Evolutionary conservation across 2,797 vertebrate species (phyloP).

Genomic region (Ctenopoma multispine): DNA sequence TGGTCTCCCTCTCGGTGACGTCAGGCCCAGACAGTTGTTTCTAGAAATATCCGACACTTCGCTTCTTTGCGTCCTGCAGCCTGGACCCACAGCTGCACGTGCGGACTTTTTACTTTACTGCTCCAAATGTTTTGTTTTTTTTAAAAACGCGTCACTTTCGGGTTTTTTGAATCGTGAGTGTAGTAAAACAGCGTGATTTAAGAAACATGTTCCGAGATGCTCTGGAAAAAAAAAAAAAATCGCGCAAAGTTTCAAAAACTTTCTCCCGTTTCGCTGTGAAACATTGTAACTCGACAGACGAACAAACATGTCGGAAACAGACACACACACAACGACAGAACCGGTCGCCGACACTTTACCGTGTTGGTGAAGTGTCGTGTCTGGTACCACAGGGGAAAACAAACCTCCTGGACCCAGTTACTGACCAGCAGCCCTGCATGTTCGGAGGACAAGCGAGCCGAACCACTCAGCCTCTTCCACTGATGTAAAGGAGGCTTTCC

Average conservation of each 20-base stretch:
- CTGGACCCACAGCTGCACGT: accelerated
- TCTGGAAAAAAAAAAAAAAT: constrained; percentile 19
- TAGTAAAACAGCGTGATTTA: not conserved
- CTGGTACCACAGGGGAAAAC: not conserved
- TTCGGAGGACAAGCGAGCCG: constrained; percentile 31
- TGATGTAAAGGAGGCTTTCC: not conserved
- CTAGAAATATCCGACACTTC: constrained; percentile 62
- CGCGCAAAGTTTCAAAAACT: constrained; percentile 61
- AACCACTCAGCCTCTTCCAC: not conserved
- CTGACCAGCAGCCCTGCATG: constrained; percentile 58
- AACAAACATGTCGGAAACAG: constrained; percentile 9
- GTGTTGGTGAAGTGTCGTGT: not conserved
- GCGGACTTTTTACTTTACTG: not conserved
- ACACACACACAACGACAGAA: not conserved
- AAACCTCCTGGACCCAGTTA: constrained; percentile 27
- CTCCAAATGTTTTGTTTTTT: no score
- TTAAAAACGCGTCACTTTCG: accelerated
- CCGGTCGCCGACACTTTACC: accelerated
- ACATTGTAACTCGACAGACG: not conserved
- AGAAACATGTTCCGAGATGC: not conserved
- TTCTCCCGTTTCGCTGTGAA: constrained; percentile 2
- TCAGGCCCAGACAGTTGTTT: constrained; percentile 59
- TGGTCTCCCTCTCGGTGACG: constrained; percentile 45
- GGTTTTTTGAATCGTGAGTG: accelerated
- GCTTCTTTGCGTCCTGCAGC: not conserved